These are phyloP conservation scores for Irena cyanogastra DNA, from an alignment of 2,113 vertebrate genomes.

Conservation along the genomic window DNA sequence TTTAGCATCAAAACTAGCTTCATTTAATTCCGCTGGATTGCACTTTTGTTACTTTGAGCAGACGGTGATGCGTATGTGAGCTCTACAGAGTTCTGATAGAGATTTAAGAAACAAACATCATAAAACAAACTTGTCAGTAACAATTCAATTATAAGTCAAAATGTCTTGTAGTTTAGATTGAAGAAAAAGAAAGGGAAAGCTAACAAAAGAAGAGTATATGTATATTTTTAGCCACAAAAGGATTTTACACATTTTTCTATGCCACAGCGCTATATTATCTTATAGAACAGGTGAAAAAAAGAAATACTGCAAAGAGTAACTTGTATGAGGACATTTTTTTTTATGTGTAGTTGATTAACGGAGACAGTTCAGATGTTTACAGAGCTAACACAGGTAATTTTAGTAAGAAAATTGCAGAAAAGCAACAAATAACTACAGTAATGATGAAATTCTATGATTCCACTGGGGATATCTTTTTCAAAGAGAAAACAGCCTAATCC, in stretches of 20 bases:
- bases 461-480: background rate
- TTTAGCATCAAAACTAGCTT: conserved; percentile 29
- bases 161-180: background rate
- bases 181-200: background rate
- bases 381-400: background rate
- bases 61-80: background rate
- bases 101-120: conserved; percentile 17
- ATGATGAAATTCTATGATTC: background rate
- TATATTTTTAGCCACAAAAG: background rate
- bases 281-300: background rate
- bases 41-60: conserved; percentile 15
- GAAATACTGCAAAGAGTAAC: background rate
- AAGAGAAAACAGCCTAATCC: background rate
- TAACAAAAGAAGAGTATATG: background rate
- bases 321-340: background rate
- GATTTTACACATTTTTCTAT: background rate
- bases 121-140: conserved; percentile 12
- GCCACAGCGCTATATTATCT: background rate
- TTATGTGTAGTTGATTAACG: background rate
- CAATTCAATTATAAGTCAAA: conserved; percentile 24
- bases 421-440: background rate
- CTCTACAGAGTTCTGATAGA: background rate
- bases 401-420: background rate
- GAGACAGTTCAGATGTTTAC: background rate
- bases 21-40: conserved; percentile 36